Conservation (phyloP, 1,140 invertebrate genomes). For the Bombus fervidus region DNA sequence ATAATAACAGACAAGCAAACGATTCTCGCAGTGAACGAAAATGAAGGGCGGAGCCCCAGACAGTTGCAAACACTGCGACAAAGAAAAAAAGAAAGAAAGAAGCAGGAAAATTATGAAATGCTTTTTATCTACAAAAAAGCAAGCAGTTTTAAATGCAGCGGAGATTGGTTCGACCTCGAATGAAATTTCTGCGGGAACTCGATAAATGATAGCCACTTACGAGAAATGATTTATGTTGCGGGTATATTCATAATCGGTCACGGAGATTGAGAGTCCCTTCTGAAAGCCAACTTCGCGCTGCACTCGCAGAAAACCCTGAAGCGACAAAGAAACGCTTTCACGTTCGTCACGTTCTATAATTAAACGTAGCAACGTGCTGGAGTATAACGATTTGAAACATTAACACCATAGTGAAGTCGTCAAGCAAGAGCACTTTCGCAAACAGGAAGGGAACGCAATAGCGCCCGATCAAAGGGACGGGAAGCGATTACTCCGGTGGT, state of each 20-base stretch:
- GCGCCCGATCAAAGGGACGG: conserved; percentile 34
- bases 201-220: neutral
- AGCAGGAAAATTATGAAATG: too few relatives aligned
- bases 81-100: neutral
- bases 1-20: too few relatives aligned
- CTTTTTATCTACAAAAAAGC: neutral
- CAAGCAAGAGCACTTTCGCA: conserved; percentile 18
- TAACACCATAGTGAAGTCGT: neutral
- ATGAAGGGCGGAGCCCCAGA: neutral
- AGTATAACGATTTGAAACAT: neutral
- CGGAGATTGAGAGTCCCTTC: neutral
- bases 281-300: neutral
- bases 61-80: neutral
- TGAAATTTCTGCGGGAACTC: neutral
- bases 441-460: conserved; percentile 35
- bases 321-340: neutral
- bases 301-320: neutral
- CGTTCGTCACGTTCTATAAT: conserved; percentile 19
- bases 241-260: neutral
- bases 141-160: neutral
- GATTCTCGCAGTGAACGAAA: neutral
- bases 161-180: neutral
- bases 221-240: neutral
- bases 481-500: conserved; percentile 45
- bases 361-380: neutral